Evolutionary conservation across 2,888 invertebrate genomes (phyloP).

Genomic region (Drosophila trichaetosa): DNA sequence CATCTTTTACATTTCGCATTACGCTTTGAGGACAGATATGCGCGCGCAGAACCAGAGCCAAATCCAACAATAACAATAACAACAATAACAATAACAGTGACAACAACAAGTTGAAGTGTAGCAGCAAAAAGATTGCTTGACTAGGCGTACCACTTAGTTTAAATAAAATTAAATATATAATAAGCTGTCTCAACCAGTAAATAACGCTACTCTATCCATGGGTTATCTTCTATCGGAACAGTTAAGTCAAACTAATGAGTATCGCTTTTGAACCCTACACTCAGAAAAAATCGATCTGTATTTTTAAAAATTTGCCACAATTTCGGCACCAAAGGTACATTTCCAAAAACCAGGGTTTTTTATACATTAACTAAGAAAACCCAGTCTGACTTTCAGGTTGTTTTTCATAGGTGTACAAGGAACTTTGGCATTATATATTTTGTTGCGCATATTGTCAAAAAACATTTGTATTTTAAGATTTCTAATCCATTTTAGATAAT

Average conservation of each 20-base stretch:
- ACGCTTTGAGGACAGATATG: slow-evolving; percentile 46
- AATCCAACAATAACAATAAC: slow-evolving; percentile 36
- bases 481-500: not conserved
- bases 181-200: not conserved
- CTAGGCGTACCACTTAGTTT: not conserved
- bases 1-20: slow-evolving; percentile 36
- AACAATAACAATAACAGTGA: slow-evolving; percentile 13
- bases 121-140: not conserved
- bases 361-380: not conserved
- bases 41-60: slow-evolving; percentile 66
- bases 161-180: not conserved
- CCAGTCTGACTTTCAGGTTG: rapidly evolving
- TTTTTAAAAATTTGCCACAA: not conserved
- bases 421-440: rapidly evolving
- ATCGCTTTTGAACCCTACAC: not conserved
- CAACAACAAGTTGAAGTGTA: slow-evolving; percentile 15
- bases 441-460: too few species aligned
- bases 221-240: not conserved
- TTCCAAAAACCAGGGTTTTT: too few species aligned
- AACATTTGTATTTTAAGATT: not conserved
- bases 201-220: not conserved
- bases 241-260: not conserved
- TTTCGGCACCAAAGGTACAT: not conserved
- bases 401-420: not conserved
- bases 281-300: too few species aligned